Base-by-base conservation (phyloP, 1,140 invertebrate species). In the Drosophila arizonae region DNA sequence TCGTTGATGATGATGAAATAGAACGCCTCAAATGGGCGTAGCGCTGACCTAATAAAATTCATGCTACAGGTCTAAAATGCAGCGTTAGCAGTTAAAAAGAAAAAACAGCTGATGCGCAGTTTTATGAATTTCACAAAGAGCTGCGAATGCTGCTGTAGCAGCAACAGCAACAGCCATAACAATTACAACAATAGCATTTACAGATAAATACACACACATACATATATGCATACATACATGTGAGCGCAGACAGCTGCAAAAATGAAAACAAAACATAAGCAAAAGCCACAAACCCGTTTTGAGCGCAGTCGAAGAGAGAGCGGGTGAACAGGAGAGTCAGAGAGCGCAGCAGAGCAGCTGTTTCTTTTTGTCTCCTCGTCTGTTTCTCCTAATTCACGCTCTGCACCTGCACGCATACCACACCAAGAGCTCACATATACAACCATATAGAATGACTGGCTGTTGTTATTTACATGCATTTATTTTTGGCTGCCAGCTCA, bases 41-140 rank as follows among this genome's bases (percentile, higher is more conserved):
- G 33, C 50, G 57, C 55, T 86, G 82, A 86, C 81, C 82, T 60
- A 86, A 87, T 86, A 85, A 87, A 72, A 39, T 67, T 57, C 55
- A 77, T 66, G 46, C 24, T 24, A 50, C 57, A 56, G 71, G 46
- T 52, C 41, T 50, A 36, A 86, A 86, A 52, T 81, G 81, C 82
- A 87, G 15, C 26, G 82, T 21, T 68, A 55, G 79, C 81, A 62
- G 56, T 13, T 46, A 63, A 41, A 63, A 41, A 30, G 36, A 43
- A 33, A 41, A 86, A 86, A 81, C 81, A 86, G 81, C 81, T 86
- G 81, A 86, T 86, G 81, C 72, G 81, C 78, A 78, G 67, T 86
- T 86, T 86, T 76, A 61, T 78, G 50, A 67, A 62, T 77, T 84
- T 79, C 62, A 85, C 74, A 81, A 86, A 76, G 48, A 76, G 58